Evolutionary conservation across 2,888 invertebrate genomes (phyloP).

Genomic region (Oxyteleia sp.): DNA sequence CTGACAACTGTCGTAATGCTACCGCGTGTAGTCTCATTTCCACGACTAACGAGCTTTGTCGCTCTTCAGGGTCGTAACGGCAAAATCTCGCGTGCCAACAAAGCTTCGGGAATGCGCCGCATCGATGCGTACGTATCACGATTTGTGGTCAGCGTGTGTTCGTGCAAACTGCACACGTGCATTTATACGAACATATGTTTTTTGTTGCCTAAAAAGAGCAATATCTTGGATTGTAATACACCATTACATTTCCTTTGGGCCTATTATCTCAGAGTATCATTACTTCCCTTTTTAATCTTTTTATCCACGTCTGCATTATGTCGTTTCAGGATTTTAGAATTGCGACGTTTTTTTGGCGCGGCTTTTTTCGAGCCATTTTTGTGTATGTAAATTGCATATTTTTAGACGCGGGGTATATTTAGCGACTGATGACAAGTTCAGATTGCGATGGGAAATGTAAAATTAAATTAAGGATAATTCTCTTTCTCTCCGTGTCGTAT

Average conservation of each 20-base stretch:
- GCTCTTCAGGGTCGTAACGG: conserved; percentile 65
- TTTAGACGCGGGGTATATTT: conserved; percentile 22
- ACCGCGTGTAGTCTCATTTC: conserved; percentile 70
- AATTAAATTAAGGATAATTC: conserved; percentile 42
- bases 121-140: conserved; percentile 67
- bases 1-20: conserved; percentile 67
- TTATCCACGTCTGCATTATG: conserved; percentile 17
- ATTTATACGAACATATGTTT: conserved; percentile 24
- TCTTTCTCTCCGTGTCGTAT: background rate
- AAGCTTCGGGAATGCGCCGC: conserved; percentile 70
- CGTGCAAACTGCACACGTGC: conserved; percentile 39
- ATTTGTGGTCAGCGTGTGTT: conserved; percentile 46
- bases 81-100: conserved; percentile 72
- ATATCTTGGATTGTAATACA: conserved; percentile 13
- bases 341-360: conserved; percentile 15
- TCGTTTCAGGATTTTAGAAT: conserved; percentile 25
- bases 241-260: conserved; percentile 12
- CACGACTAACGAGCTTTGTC: conserved; percentile 74
- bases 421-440: conserved; percentile 37
- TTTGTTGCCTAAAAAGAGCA: conserved; percentile 9
- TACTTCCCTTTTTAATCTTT: background rate
- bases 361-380: conserved; percentile 13
- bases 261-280: background rate
- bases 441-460: conserved; percentile 24
- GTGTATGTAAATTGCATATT: conserved; percentile 22